Percentiles rank a stretch among this genome's conserved stretches.
These are phyloP conservation scores for Acrocyrtus sp. DNA, from an alignment of 2,888 invertebrate genomes.

Conservation along the genomic window DNA sequence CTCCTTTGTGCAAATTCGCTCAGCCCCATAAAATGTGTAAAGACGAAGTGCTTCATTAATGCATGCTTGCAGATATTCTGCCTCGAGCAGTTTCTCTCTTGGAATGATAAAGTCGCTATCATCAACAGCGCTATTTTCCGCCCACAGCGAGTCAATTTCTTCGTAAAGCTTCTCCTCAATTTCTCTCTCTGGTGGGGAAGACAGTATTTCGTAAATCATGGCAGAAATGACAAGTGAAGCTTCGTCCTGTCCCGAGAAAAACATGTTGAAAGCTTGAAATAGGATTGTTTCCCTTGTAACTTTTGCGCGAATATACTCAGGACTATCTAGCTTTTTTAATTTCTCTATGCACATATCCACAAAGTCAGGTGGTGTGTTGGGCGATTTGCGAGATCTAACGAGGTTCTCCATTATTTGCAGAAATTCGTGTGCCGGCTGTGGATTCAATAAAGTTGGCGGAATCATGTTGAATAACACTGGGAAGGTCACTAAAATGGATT, in stretches of 20 bases:
- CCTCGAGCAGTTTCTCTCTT: slow-evolving; percentile 1
- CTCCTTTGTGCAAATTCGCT: slow-evolving; percentile 39
- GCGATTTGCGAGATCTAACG: background rate
- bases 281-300: slow-evolving; percentile 41
- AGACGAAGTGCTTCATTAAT: slow-evolving; percentile 36
- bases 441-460: slow-evolving; percentile 24
- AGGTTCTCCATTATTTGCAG: slow-evolving; percentile 17
- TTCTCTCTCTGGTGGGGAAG: slow-evolving; percentile 7
- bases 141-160: slow-evolving; percentile 30
- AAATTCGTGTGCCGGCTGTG: slow-evolving; percentile 31
- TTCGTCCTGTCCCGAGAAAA: slow-evolving; percentile 19
- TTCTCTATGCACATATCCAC: slow-evolving; percentile 44
- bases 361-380: slow-evolving; percentile 25
- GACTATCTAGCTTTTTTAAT: slow-evolving; percentile 26
- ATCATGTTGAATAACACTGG: slow-evolving; percentile 40
- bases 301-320: slow-evolving; percentile 38
- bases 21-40: slow-evolving; percentile 21
- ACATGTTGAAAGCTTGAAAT: slow-evolving; percentile 38
- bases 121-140: background rate
- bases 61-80: slow-evolving; percentile 37
- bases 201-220: slow-evolving; percentile 26
- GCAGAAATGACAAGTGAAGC: slow-evolving; percentile 34
- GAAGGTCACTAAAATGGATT: slow-evolving; percentile 36
- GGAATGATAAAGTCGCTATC: background rate
- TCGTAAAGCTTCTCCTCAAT: slow-evolving; percentile 29